Conservation (phyloP, 2,113 vertebrate species). For the Tenebrosternarchus preto region DNA sequence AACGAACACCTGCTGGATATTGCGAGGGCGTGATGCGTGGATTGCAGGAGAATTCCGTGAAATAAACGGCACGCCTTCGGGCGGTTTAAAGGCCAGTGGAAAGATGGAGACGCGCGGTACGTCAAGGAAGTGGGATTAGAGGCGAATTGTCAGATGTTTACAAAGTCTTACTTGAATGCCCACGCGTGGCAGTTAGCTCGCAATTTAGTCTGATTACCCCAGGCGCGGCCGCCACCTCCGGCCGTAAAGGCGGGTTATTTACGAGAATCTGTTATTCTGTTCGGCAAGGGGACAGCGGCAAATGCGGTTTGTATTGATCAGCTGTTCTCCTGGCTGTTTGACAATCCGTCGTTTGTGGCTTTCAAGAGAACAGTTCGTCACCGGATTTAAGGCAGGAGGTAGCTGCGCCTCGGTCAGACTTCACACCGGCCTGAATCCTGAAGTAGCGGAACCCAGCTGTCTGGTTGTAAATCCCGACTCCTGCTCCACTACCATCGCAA, state of each 20-base stretch:
- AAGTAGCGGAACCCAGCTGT: neutral
- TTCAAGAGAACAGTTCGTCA: slow-evolving; percentile 58
- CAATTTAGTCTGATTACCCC: slow-evolving; percentile 63
- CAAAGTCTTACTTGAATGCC: neutral
- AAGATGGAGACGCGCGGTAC: neutral
- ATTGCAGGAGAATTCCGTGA: neutral
- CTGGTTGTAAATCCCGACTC: slow-evolving; percentile 58
- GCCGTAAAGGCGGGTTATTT: slow-evolving; percentile 66
- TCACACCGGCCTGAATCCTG: slow-evolving; percentile 28
- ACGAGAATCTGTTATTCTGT: slow-evolving; percentile 66
- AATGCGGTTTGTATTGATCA: slow-evolving; percentile 77
- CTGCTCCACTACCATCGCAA: slow-evolving; percentile 39
- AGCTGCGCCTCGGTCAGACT: slow-evolving; percentile 41
- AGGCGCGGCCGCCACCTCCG: slow-evolving; percentile 57
- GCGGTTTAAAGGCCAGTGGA: slow-evolving; percentile 12
- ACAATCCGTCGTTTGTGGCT: slow-evolving; percentile 50
- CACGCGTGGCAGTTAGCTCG: neutral
- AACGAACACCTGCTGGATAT: neutral
- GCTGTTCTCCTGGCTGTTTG: slow-evolving; percentile 39
- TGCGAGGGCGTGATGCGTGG: no score
- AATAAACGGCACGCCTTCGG: neutral
- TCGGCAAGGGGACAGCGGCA: slow-evolving; percentile 70
- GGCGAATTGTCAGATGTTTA: slow-evolving; percentile 6
- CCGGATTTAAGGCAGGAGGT: slow-evolving; percentile 59
- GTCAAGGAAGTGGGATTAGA: no score